phyloP scores from a whole-genome alignment of 92 coral and sea anemone genomes.

The Zoanthus sociatus region DNA sequence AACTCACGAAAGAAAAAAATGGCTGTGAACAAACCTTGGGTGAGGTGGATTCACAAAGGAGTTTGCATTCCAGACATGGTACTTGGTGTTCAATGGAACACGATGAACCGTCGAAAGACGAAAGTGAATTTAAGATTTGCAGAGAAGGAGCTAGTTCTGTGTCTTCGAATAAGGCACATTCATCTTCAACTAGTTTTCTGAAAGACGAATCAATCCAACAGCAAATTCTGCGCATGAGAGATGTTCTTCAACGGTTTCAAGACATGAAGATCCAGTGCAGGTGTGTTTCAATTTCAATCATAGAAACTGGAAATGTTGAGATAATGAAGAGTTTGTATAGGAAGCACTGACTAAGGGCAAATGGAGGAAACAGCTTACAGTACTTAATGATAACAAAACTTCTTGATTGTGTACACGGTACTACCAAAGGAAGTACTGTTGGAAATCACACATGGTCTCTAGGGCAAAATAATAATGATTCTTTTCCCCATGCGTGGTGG shows the following conservation, averaged over 20 bases:
- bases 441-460: no score
- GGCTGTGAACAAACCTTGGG: neutral
- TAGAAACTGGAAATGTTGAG: neutral
- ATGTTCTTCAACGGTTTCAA: constrained; percentile 75
- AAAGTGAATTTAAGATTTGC: neutral
- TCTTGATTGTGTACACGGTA: no score
- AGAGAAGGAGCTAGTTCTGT: constrained; percentile 1
- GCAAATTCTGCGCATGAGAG: constrained; percentile 73
- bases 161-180: neutral
- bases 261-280: constrained; percentile 72
- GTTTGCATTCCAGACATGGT: neutral
- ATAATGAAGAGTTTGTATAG: no score
- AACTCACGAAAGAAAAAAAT: neutral
- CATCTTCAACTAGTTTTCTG: constrained; percentile 18
- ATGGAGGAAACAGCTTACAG: no score
- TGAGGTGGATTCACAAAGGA: neutral
- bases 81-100: neutral
- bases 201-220: constrained; percentile 55
- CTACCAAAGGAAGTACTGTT: no score
- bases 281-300: constrained; percentile 12
- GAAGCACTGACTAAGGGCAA: no score
- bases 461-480: no score
- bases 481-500: no score
- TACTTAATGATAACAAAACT: no score
- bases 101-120: neutral